Percentiles rank a stretch among this genome's conserved stretches.
Evolutionary conservation across 2,113 vertebrate genomes (phyloP).

Genomic region (Progne subis): DNA sequence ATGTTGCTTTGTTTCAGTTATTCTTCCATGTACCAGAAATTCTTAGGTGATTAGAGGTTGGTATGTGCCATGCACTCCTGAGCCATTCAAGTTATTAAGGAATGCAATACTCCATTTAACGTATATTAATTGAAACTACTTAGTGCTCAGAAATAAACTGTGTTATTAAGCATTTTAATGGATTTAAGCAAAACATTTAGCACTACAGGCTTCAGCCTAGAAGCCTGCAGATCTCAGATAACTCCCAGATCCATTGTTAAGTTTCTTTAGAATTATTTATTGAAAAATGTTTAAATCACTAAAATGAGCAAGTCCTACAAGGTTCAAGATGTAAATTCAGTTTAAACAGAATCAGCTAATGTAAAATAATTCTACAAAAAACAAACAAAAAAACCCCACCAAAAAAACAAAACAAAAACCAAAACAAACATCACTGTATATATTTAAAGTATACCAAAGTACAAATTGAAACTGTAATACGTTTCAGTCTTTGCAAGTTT

Average conservation of each 20-base stretch:
- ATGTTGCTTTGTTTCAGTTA: background rate
- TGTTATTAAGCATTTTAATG: background rate
- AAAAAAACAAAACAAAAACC: background rate
- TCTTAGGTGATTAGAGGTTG: background rate
- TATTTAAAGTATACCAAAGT: background rate
- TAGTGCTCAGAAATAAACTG: background rate
- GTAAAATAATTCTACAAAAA: background rate
- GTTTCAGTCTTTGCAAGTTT: background rate
- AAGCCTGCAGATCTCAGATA: background rate
- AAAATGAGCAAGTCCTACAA: background rate
- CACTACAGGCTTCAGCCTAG: background rate
- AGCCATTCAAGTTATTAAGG: background rate
- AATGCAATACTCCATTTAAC: background rate
- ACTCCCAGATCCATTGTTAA: background rate
- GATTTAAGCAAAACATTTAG: background rate
- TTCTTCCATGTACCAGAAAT: background rate
- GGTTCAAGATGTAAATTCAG: background rate
- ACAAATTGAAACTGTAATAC: background rate
- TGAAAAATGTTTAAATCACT: background rate
- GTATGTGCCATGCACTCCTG: background rate
- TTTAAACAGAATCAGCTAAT: background rate
- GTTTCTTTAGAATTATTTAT: background rate
- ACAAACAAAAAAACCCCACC: rapidly evolving
- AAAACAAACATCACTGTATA: background rate
- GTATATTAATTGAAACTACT: background rate